A percentile compares a stretch with the other conserved stretches of the same genome.
Conservation (phyloP, 2,797 vertebrate genomes). For the Coregonus ussuriensis region DNA sequence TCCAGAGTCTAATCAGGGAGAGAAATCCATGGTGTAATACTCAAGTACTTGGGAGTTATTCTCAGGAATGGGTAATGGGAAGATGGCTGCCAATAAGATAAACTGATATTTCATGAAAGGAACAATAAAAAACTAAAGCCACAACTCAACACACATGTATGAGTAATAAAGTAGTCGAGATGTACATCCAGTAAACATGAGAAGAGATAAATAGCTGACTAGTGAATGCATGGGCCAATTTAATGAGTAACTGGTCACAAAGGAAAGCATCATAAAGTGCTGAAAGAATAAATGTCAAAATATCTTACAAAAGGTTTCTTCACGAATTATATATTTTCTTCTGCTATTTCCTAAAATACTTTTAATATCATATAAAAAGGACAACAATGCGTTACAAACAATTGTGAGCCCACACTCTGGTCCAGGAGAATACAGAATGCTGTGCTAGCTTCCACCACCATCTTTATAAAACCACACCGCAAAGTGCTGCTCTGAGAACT, state of each 20-base stretch:
- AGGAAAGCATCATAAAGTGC: constrained; percentile 64
- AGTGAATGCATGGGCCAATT: constrained; percentile 24
- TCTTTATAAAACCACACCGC: constrained; percentile 34
- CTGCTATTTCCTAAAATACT: constrained; percentile 36
- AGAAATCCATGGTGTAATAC: constrained; percentile 14
- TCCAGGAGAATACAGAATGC: constrained; percentile 42
- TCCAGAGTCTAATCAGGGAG: constrained; percentile 26
- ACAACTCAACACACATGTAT: constrained; percentile 34
- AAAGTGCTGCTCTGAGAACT: constrained; percentile 44
- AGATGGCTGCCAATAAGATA: constrained; percentile 23
- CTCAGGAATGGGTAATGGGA: constrained; percentile 25
- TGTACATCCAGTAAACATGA: constrained; percentile 46
- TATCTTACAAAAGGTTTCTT: constrained; percentile 27
- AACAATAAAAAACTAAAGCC: constrained; percentile 30
- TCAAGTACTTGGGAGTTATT: constrained; percentile 1
- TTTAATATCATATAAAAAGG: constrained; percentile 29
- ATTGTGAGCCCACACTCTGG: constrained; percentile 44
- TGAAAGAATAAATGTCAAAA: constrained; percentile 44
- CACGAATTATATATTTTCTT: constrained; percentile 39
- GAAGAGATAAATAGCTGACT: constrained; percentile 35
- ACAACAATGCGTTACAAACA: constrained; percentile 39
- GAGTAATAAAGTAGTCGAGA: constrained; percentile 47
- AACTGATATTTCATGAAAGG: constrained; percentile 17
- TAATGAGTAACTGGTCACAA: constrained; percentile 54
- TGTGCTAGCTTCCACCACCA: constrained; percentile 41